Evolutionary conservation across 2,888 invertebrate genomes (phyloP).

Genomic region (Synergus laeviventris): DNA sequence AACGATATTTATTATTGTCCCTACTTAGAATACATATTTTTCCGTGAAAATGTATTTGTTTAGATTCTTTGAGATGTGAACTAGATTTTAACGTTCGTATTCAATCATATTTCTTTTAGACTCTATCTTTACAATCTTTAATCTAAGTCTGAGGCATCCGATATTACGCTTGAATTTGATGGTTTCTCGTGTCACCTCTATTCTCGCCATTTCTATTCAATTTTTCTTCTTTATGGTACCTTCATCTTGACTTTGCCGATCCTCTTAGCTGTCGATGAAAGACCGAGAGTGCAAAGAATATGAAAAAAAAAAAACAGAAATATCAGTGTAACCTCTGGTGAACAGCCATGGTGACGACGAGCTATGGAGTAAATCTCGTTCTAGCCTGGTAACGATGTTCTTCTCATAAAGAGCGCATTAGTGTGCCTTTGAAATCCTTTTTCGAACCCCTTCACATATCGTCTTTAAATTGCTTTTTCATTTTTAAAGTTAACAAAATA

Average conservation of each 20-base stretch:
- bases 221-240: slow-evolving; percentile 2
- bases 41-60: too few species aligned
- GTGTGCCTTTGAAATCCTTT: slow-evolving; percentile 20
- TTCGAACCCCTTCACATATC: slow-evolving; percentile 1
- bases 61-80: too few species aligned
- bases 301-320: slow-evolving; percentile 17
- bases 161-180: slow-evolving; percentile 18
- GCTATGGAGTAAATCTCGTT: slow-evolving; percentile 31
- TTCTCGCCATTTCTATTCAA: slow-evolving; percentile 26
- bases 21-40: too few species aligned
- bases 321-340: slow-evolving; percentile 18
- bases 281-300: slow-evolving; percentile 24
- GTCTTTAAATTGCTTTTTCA: not conserved
- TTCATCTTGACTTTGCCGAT: slow-evolving; percentile 30
- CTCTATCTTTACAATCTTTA: not conserved
- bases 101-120: not conserved
- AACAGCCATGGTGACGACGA: slow-evolving; percentile 12
- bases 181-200: slow-evolving; percentile 5
- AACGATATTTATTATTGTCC: too few species aligned
- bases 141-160: not conserved
- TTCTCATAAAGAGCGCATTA: slow-evolving; percentile 32
- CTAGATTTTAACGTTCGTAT: not conserved
- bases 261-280: slow-evolving; percentile 39
- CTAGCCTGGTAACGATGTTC: slow-evolving; percentile 28
- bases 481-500: not conserved